Base-by-base conservation (phyloP, 2,888 invertebrate genomes). In the Caenorhabditis afra region DNA sequence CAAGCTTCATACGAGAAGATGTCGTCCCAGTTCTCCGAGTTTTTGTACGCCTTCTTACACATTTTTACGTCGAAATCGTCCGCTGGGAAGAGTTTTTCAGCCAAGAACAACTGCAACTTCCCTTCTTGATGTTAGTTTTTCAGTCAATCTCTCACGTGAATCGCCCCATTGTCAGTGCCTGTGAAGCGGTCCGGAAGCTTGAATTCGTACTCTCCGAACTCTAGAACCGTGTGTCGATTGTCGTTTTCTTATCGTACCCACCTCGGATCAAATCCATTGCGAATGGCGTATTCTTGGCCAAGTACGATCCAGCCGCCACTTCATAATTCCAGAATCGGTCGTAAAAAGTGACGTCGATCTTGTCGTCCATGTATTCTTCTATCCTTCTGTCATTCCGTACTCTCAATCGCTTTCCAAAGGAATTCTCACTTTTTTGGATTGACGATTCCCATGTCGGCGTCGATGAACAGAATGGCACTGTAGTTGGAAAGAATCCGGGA, bases 1-100 rank as follows among this genome's bases (percentile, higher is more conserved):
- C 88, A 88, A 4, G 86, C 78, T 53, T 83, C 82, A 59, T 80
- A 88, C 11, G 65, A 64, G 52, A 80, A 81, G 3, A 87, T 50
- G 44, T 83, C 85, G n/a, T 41, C 77, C 53, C 62, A 84, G 41
- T 75, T 55, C n/a, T 64, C 75, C 10, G 84, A 85, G 10, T 66
- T 52, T 8, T 47, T 50, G 73, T 8, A 76, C 71, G 52, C 74
- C 74, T 75, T 78, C 18, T 70, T 71, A 44, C 37, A 67, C 1
- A 61, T 18, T 23, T 41, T 44, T 10, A 65, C 44, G 18, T 82
- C 77, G 16, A 65, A 50, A 4, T 16, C 11, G 44, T 39, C 22
- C 3, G 67, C n/a, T 1, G 74, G 70, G 29, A 80, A 80, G 11
- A 80, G n/a, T 10, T 59, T 57, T 61, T 77, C 61, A 22, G 73